Conservation (phyloP, 2,113 vertebrate species). For the Eurypyga helias region DNA sequence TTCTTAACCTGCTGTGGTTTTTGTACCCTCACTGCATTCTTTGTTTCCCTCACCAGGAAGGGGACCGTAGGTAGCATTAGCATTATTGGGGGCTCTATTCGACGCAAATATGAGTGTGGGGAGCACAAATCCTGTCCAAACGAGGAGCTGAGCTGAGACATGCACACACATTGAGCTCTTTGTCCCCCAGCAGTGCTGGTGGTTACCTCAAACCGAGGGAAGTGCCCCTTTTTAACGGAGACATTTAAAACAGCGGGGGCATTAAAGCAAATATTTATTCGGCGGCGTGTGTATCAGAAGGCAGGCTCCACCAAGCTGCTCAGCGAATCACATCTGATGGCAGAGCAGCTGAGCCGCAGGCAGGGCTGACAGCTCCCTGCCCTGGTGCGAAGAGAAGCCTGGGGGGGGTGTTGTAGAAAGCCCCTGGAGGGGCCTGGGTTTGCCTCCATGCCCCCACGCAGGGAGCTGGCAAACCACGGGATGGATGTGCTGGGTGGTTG, state of each 20-base stretch:
- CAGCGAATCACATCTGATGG: background rate
- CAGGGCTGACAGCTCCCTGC: background rate
- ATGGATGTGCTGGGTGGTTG: background rate
- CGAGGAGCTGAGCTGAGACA: background rate
- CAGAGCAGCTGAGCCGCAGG: background rate
- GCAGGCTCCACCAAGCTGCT: background rate
- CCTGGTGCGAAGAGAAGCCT: background rate
- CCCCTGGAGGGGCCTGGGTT: background rate
- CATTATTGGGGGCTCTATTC: background rate
- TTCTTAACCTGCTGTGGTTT: background rate
- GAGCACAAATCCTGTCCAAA: background rate
- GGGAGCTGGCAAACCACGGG: background rate
- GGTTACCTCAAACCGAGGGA: background rate
- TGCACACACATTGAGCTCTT: background rate
- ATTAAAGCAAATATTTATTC: conserved; percentile 28
- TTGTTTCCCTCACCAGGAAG: background rate
- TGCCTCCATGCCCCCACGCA: rapidly evolving
- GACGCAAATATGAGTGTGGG: background rate
- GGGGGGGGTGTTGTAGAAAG: background rate
- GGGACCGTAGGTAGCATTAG: background rate
- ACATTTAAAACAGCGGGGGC: background rate
- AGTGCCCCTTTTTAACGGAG: background rate
- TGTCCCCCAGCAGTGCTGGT: background rate
- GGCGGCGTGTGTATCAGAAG: background rate
- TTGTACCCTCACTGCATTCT: background rate